Conservation (phyloP, 2,113 vertebrate species). For the Pterocles gutturalis region DNA sequence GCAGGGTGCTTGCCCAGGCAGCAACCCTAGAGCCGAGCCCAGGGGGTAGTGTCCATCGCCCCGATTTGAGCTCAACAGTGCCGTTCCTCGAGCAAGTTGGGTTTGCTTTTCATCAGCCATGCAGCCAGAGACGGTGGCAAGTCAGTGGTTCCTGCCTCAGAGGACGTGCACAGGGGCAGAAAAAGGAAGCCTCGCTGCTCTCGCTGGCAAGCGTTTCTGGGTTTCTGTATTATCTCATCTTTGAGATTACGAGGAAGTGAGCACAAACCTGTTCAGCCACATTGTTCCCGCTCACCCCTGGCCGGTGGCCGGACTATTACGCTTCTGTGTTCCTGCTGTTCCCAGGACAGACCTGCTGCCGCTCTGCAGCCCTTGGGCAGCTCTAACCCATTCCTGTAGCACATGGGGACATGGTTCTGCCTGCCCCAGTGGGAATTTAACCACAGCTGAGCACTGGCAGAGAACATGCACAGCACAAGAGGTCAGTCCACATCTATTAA, state of each 20-base stretch:
- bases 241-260: neutral
- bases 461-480: accelerated
- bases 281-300: neutral
- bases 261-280: constrained; percentile 34
- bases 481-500: accelerated
- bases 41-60: neutral
- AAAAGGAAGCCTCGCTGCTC: neutral
- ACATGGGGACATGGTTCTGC: accelerated
- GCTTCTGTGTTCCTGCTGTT: neutral
- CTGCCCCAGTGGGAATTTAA: neutral
- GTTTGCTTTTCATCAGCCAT: neutral
- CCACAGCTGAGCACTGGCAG: neutral
- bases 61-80: accelerated
- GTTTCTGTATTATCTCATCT: neutral
- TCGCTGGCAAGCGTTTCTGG: neutral
- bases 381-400: neutral
- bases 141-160: neutral
- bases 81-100: neutral
- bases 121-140: neutral
- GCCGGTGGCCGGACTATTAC: neutral
- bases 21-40: neutral
- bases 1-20: neutral
- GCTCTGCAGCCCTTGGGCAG: neutral
- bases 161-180: accelerated
- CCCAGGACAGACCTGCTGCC: neutral